A percentile compares a stretch with the other conserved stretches of the same genome.
Evolutionary conservation across 2,113 vertebrate species (phyloP).

Genomic region (Channa maculata): DNA sequence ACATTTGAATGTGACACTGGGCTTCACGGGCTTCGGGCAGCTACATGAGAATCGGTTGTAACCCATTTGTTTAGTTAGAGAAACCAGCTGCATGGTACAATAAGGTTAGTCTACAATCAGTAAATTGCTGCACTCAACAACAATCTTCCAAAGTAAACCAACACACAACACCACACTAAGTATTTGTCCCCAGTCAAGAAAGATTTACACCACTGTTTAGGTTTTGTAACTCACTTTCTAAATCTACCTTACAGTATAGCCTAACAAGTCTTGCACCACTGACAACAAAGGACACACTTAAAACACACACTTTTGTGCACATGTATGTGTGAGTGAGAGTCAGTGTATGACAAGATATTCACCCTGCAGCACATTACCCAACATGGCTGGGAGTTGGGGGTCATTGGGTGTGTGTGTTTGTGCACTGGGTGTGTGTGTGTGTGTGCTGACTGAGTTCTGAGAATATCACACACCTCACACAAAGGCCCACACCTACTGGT

Average conservation of each 20-base stretch:
- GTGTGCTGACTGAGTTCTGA: conserved; percentile 43
- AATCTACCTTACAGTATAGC: too few relatives aligned
- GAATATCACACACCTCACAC: conserved; percentile 31
- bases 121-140: background rate
- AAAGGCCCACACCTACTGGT: conserved; percentile 36
- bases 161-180: background rate
- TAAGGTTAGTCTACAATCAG: background rate
- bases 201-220: too few relatives aligned
- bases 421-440: conserved; percentile 27
- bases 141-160: background rate
- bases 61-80: too few relatives aligned
- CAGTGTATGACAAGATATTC: background rate
- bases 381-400: conserved; percentile 48
- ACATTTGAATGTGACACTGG: too few relatives aligned
- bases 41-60: too few relatives aligned
- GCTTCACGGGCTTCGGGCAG: too few relatives aligned
- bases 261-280: too few relatives aligned
- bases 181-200: too few relatives aligned
- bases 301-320: background rate
- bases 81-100: background rate
- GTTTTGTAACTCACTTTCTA: too few relatives aligned
- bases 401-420: conserved; percentile 33
- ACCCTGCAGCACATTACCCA: conserved; percentile 48
- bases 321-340: background rate
- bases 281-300: too few relatives aligned